These are phyloP conservation scores for Nemopilema nomurai DNA, from an alignment of 30 jellyfish, hydroid and myxozoan genomes.

Conservation along the genomic window DNA sequence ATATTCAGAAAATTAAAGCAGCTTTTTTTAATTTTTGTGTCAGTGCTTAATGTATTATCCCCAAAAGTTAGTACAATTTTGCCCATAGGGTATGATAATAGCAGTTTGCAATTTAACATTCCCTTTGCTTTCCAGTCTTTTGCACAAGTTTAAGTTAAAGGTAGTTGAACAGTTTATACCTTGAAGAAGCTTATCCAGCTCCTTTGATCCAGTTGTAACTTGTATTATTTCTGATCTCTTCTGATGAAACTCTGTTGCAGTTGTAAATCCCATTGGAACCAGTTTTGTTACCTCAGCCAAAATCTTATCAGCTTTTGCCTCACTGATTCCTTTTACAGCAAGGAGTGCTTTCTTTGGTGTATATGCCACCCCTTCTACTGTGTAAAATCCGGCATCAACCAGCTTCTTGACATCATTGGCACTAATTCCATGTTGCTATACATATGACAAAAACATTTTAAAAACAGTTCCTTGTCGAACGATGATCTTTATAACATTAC, in stretches of 20 bases:
- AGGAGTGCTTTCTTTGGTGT: conserved; percentile 95
- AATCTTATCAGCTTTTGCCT: conserved; percentile 98
- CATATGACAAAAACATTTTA: no score
- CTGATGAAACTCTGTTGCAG: conserved; percentile 98
- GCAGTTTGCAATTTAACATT: no score
- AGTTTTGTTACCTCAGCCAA: conserved; percentile 86
- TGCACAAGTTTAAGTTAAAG: no score
- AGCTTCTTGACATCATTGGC: conserved; percentile 93
- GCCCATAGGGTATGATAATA: no score
- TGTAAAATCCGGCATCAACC: conserved; percentile 96
- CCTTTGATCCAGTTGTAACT: conserved; percentile 95
- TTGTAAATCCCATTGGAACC: conserved; percentile 98
- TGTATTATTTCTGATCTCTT: conserved; percentile 97
- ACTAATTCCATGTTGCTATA: conserved; percentile 97
- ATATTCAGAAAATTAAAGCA: no score
- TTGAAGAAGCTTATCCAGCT: conserved; percentile 91
- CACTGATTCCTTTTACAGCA: conserved; percentile 98
- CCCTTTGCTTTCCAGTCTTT: no score
- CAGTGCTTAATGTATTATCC: no score
- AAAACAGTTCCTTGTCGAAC: no score
- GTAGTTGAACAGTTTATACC: conserved; percentile 22
- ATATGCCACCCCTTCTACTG: conserved; percentile 96
- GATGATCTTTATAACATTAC: no score
- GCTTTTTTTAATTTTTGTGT: no score
- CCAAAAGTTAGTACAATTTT: no score